Evolutionary conservation across 2,797 vertebrate genomes (phyloP), one percentile per base, ranked within the genome.

Genomic region (Anguilla obscura): DNA sequence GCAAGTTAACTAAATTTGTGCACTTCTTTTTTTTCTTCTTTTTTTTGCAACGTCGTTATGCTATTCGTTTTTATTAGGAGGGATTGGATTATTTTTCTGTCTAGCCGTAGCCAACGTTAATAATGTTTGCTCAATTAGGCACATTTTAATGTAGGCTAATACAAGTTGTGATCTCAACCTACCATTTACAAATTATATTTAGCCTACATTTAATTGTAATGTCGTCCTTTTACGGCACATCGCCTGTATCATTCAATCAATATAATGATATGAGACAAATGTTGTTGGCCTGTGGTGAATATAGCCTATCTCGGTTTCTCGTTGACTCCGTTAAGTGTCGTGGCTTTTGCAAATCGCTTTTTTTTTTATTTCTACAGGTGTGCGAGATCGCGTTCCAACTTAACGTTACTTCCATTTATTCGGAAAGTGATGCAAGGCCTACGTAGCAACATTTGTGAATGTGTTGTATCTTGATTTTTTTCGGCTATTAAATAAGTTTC

Each of bases 1-100:
- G 88, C 88, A 89, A 87, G 88, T 21, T 82, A 45, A 80, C 76
- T 85, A 87, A 30, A 79, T 89, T 63, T 60, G 21, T 52, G 82
- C 71, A 69, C 56, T 40, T 40, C 3, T 56, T 3, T 85, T 45
- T 45, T 45, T 45, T 27, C n/a, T 36, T 4, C 4, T 40, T 45
- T 45, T 45, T 27, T 36, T 52, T 33, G 36, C 33, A 71, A 58
- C 10, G 36, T 86, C 40, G 24, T 86, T 27, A 33, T 14, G 63
- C 18, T 66, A 84, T 33, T 86, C 30, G 2, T 18, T 16, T 45
- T 74, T 18, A 50, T 48, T 16, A 16, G 21, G n/a, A 21, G 71
- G 74, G 33, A 45, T 16, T 40, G 3, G 27, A 10, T 7, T 45
- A 40, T 79, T 79, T 79, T 79, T 45, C 14, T 79, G 14, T 18